These are phyloP conservation scores for Palloptera scutellata DNA, from an alignment of 2,888 invertebrate species.

Conservation along the genomic window DNA sequence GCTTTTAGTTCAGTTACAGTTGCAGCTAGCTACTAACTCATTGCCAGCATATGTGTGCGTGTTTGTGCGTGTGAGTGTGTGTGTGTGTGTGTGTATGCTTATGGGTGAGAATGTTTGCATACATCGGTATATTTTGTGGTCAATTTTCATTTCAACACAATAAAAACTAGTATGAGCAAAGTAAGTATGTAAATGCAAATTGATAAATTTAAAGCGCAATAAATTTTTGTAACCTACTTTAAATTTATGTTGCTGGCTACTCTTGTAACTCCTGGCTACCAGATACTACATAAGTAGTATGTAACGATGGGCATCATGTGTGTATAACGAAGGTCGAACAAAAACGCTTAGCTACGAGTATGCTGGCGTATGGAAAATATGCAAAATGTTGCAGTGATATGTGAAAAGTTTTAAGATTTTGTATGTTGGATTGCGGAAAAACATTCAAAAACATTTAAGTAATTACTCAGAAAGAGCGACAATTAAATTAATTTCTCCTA, in stretches of 20 bases:
- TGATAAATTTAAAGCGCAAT: no score
- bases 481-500: neutral
- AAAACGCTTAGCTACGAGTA: neutral
- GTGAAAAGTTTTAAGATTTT: no score
- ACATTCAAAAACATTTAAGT: neutral
- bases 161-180: no score
- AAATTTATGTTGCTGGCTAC: neutral
- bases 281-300: no score
- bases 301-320: no score
- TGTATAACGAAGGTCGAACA: no score
- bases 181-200: no score
- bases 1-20: neutral
- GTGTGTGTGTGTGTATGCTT: neutral
- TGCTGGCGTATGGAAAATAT: neutral
- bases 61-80: neutral
- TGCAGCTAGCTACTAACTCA: neutral
- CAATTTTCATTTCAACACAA: slow-evolving; percentile 6
- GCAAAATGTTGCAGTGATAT: neutral
- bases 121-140: neutral
- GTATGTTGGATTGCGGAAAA: no score
- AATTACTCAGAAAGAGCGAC: neutral
- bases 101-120: neutral
- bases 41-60: neutral
- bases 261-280: no score
- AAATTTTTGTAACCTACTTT: neutral